Percentiles rank a stretch among this genome's conserved stretches.
These are phyloP conservation scores for Rhabdornis inornatus DNA, from an alignment of 2,113 vertebrate genomes.

Conservation along the genomic window DNA sequence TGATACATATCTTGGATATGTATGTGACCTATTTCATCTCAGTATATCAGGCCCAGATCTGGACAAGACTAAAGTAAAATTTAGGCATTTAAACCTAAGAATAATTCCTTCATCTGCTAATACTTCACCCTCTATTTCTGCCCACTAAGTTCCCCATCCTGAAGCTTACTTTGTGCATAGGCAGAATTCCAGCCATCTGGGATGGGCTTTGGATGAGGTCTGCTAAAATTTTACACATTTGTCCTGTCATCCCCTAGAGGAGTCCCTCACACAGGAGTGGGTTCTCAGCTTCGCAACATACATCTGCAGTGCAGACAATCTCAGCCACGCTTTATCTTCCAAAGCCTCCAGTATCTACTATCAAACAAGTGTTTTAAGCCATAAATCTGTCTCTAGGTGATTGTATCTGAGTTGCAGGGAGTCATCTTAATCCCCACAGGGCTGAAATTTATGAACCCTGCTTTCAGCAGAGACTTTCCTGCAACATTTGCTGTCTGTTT, in stretches of 20 bases:
- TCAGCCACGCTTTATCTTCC: neutral
- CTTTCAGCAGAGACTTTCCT: neutral
- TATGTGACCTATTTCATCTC: neutral
- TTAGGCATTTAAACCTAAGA: neutral
- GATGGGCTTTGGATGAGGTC: neutral
- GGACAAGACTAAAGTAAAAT: neutral
- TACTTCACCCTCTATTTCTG: neutral
- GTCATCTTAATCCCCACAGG: neutral
- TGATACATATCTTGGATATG: constrained; percentile 13
- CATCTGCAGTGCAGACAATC: neutral
- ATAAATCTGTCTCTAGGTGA: constrained; percentile 11
- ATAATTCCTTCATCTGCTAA: neutral
- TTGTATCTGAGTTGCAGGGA: neutral
- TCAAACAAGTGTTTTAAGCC: constrained; percentile 16
- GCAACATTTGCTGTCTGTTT: neutral
- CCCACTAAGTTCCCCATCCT: neutral
- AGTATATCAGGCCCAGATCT: neutral
- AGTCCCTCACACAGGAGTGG: neutral
- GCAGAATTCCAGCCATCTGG: neutral
- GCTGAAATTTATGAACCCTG: neutral
- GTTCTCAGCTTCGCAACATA: neutral
- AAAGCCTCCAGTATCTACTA: neutral
- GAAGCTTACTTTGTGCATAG: neutral
- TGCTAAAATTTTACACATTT: neutral
- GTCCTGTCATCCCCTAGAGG: neutral